Evolutionary conservation across 2,113 vertebrate genomes (phyloP), one percentile per base, ranked within the genome.

Genomic region (Canis aureus): DNA sequence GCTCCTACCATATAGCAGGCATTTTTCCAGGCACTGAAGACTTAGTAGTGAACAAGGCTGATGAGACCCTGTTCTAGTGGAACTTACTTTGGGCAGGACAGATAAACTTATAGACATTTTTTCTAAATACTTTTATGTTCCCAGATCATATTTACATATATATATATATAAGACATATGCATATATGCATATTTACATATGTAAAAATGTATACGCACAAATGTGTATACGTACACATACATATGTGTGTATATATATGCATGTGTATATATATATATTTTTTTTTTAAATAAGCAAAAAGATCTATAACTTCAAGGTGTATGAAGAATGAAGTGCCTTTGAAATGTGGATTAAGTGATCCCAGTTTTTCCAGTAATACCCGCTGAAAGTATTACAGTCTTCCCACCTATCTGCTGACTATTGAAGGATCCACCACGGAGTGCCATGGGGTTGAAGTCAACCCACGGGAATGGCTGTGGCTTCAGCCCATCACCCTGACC

Each of bases 391-490:
- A 27, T 9, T 53, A 9, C 4, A 5, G 11, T 51, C 59, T 51
- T 86, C 32, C 78, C 12, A 23, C 17, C 55, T 53, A 5, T 10
- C 15, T 67, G 17, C 32, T 90, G 62, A 59, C 55, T 29, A 4
- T 1, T 64, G 27, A 20, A 12, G 32, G 32, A 60, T 12, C 53
- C 91, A n/a, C 15, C 32, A 59, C 81, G 20, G 12, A 43, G 2
- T 1, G 2, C 1, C 3, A 1, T 19, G 17, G 13, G 2, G 51
- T 7, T 53, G 78, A 38, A 23, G n/a, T 32, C 23, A 67, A 66
- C 23, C 5, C 13, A 25, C 10, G 12, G 20, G 9, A 32, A 3
- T 19, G 11, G 8, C 49, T 17, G n/a, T 88, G 51, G 29, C 23
- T 60, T 23, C 32, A 2, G 6, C 7, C 32, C 51, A 11, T 57